Percentiles rank a stretch among this genome's conserved stretches.
Conservation (phyloP, 2,797 vertebrate genomes). For the Helicolenus hilgendorfi region DNA sequence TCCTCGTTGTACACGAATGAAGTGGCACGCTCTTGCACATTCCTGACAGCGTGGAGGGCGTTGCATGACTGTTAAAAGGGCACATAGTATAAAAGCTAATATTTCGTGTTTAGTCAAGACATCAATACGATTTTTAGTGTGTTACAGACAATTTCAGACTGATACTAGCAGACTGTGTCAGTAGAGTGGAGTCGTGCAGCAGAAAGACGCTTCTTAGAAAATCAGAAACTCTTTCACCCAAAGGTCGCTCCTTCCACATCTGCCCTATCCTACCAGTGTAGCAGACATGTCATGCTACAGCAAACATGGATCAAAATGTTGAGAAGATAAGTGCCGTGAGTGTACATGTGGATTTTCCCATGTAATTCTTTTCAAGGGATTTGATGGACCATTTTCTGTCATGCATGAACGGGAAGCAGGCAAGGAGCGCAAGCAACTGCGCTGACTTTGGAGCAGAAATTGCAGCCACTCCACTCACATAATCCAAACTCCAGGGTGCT, state of each 20-base stretch:
- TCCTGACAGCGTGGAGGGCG: slow-evolving; percentile 1
- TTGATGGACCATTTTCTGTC: background rate
- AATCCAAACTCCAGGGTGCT: slow-evolving; percentile 10
- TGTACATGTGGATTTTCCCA: background rate
- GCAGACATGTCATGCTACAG: background rate
- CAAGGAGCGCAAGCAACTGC: background rate
- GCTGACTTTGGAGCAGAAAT: background rate
- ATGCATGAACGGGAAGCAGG: background rate
- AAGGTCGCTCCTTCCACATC: background rate
- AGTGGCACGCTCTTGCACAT: background rate
- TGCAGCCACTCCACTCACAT: background rate
- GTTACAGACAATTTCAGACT: slow-evolving; percentile 5
- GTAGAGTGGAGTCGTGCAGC: background rate
- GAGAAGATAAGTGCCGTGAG: background rate
- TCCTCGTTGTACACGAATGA: background rate
- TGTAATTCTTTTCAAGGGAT: background rate
- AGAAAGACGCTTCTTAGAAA: background rate
- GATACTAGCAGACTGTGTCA: background rate
- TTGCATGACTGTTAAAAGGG: slow-evolving; percentile 33
- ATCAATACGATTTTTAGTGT: slow-evolving; percentile 17
- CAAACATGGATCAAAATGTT: background rate
- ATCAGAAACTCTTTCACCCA: background rate
- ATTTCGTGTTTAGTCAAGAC: slow-evolving; percentile 8
- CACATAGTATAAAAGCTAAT: background rate
- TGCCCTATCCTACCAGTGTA: background rate